phyloP scores from a whole-genome alignment of 2,797 vertebrate genomes.

The Limnodromus scolopaceus region DNA sequence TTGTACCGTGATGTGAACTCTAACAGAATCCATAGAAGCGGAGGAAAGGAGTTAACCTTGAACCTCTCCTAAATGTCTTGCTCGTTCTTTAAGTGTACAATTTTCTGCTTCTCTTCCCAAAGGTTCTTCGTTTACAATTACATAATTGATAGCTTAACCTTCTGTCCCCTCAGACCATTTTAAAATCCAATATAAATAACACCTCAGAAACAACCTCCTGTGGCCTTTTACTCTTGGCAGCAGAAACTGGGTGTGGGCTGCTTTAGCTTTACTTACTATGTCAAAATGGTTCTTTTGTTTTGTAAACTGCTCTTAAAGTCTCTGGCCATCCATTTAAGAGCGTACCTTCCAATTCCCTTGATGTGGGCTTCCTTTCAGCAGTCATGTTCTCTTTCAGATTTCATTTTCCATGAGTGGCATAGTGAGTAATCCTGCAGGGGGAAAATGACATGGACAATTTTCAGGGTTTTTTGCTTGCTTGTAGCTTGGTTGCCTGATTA shows the following conservation, averaged over 20 bases:
- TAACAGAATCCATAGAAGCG: background rate
- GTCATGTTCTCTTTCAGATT: background rate
- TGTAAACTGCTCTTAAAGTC: constrained; percentile 3
- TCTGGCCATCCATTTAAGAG: background rate
- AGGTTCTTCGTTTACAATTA: constrained; percentile 59
- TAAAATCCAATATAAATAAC: constrained; percentile 66
- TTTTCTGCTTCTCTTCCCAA: constrained; percentile 66
- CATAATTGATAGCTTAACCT: constrained; percentile 68
- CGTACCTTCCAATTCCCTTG: background rate
- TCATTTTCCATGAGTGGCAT: background rate
- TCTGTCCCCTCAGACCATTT: constrained; percentile 59
- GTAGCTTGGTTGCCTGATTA: background rate
- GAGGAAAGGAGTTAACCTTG: constrained; percentile 62
- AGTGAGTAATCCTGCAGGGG: background rate
- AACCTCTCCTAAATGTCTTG: constrained; percentile 56
- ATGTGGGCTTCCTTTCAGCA: background rate
- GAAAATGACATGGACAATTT: background rate
- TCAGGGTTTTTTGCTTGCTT: background rate
- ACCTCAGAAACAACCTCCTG: constrained; percentile 45
- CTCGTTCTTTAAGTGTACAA: constrained; percentile 26
- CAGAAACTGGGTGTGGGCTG: background rate
- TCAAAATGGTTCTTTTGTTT: constrained; percentile 14
- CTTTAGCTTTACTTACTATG: background rate
- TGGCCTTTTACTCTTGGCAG: constrained; percentile 51
- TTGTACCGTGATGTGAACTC: background rate